Conservation (phyloP, 2,888 invertebrate genomes). For the Eucriotettix oculatus region DNA sequence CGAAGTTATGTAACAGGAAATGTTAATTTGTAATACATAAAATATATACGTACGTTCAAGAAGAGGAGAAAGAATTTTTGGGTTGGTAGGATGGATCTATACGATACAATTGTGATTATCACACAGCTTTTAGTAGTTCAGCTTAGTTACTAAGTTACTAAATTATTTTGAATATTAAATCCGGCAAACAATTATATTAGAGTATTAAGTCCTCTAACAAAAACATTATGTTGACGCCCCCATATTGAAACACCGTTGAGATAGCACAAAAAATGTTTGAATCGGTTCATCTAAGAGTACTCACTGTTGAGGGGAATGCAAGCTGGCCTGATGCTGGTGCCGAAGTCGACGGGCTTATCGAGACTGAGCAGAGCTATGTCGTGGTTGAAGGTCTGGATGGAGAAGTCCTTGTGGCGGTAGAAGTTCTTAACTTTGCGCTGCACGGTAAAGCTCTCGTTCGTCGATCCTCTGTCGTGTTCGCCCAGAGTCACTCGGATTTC, state of each 20-base stretch:
- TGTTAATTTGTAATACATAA: too few relatives aligned
- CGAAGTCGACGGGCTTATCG: conserved; percentile 43
- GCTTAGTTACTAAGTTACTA: too few relatives aligned
- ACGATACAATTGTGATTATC: too few relatives aligned
- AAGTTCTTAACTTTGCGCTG: conserved; percentile 26
- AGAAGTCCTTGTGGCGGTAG: conserved; percentile 47
- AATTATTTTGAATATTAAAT: too few relatives aligned
- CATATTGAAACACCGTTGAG: background rate
- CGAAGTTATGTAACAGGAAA: too few relatives aligned
- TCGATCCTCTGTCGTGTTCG: conserved; percentile 33
- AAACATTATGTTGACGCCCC: too few relatives aligned
- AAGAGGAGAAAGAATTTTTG: too few relatives aligned
- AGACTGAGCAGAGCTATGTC: conserved; percentile 60
- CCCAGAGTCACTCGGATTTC: conserved; percentile 37
- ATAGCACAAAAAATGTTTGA: background rate
- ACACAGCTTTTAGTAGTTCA: too few relatives aligned
- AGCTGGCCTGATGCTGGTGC: conserved; percentile 43
- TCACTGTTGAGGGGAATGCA: conserved; percentile 45
- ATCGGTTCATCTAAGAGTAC: background rate
- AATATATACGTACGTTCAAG: too few relatives aligned
- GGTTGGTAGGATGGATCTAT: too few relatives aligned
- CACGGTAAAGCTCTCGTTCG: conserved; percentile 13
- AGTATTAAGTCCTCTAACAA: too few relatives aligned
- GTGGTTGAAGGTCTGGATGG: conserved; percentile 52
- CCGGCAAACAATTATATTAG: too few relatives aligned